These are phyloP conservation scores for Hoplias malabaricus DNA, from an alignment of 2,113 vertebrate species.

Conservation along the genomic window DNA sequence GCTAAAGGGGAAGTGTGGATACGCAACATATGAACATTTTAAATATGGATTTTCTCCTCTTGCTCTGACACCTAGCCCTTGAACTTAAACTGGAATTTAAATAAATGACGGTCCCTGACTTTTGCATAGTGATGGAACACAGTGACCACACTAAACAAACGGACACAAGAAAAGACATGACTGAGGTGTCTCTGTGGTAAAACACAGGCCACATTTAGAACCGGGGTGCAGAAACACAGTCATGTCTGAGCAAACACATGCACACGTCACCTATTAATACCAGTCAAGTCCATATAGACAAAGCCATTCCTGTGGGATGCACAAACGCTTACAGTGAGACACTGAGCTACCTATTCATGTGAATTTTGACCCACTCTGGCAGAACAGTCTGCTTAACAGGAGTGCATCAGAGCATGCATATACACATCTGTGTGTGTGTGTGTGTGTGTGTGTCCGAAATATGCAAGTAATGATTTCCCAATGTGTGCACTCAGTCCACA, in stretches of 20 bases:
- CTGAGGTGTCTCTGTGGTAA: constrained; percentile 1
- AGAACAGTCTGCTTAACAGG: background rate
- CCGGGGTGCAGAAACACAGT: background rate
- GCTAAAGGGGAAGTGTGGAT: too few species aligned
- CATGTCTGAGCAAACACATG: constrained; percentile 4
- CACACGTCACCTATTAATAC: background rate
- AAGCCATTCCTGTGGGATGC: background rate
- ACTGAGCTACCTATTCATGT: constrained; percentile 1
- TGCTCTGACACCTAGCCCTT: too few species aligned
- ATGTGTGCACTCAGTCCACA: background rate
- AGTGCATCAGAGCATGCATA: background rate
- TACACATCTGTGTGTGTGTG: background rate
- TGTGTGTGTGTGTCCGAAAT: background rate
- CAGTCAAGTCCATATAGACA: background rate
- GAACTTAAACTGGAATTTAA: too few species aligned
- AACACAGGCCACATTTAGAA: constrained; percentile 3
- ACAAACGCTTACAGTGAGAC: background rate
- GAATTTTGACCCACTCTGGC: constrained; percentile 4
- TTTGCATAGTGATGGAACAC: too few species aligned
- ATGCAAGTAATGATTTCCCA: background rate
- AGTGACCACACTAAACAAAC: constrained; percentile 1
- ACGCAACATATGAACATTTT: too few species aligned
- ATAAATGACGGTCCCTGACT: too few species aligned
- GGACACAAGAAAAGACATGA: background rate
- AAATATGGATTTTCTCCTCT: too few species aligned